Evolutionary conservation across 1,140 invertebrate genomes (phyloP), one percentile per base, ranked within the genome.

Genomic region (Acromyrmex heyeri): DNA sequence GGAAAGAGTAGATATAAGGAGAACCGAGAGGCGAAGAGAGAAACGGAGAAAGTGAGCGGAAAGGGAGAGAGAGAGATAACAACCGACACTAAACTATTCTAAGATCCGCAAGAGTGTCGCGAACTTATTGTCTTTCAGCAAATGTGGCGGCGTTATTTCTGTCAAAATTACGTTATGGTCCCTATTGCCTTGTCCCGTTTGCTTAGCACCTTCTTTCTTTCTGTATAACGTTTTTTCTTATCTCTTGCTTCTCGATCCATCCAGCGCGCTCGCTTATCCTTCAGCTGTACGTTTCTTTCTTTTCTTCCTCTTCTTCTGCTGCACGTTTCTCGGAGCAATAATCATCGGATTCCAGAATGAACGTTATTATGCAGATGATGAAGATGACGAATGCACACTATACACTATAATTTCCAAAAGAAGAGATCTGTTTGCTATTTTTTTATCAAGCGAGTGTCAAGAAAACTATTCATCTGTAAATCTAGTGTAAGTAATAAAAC

Each of bases 111-210:
- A 85, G 86, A 90, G 87, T 86, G 88, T 92, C 92, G 88, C 85
- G 86, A 85, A 93, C 94, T 95, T 94, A 95, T 95, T 95, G 94
- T 94, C 93, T 92, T 88, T 90, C 75, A n/a, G 86, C 81, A 57
- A 78, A 69, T 85, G 75, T 81, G 87, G 75, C 78, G 78, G 79
- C 79, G 93, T 95, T 95, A 95, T 95, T 95, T 95, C 93, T 92
- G 94, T 95, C 94, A 95, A 95, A 95, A 94, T 93, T 93, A 91
- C 92, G 88, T 94, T 94, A 92, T 91, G 90, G 91, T 82, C 87
- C 89, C 50, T 59, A 57, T 69, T 59, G 62, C 59, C 62, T 44
- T 44, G 62, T 79, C 65, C 65, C 91, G 65, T 92, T 92, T 44
- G 8, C 38, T 44, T 92, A 91, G 85, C 90, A 93, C 88, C 90